These are phyloP conservation scores for Phengaris arion DNA, from an alignment of 2,888 invertebrate genomes.

Conservation along the genomic window DNA sequence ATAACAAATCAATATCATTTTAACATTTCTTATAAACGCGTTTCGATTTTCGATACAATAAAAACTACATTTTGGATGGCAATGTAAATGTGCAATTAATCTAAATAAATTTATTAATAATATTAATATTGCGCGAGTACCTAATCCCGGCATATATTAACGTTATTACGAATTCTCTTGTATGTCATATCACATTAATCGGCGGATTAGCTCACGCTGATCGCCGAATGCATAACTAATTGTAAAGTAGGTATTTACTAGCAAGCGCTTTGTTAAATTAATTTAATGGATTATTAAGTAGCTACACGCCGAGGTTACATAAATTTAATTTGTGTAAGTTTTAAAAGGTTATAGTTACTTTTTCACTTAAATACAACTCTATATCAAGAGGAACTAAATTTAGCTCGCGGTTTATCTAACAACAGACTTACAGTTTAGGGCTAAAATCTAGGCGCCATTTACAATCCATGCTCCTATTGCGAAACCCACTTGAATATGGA, in stretches of 20 bases:
- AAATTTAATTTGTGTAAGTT: background rate
- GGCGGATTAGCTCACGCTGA: conserved; percentile 10
- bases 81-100: conserved; percentile 1
- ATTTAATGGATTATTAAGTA: background rate
- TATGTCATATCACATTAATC: conserved; percentile 25
- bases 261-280: background rate
- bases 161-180: conserved; percentile 26
- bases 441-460: conserved; percentile 27
- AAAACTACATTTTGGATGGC: background rate
- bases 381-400: background rate
- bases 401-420: background rate
- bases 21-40: background rate
- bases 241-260: background rate
- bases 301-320: background rate
- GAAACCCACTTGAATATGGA: conserved; percentile 41
- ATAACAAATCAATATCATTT: background rate
- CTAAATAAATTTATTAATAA: background rate
- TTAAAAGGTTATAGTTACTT: background rate
- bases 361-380: background rate
- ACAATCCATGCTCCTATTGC: conserved; percentile 39
- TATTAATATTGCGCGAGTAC: conserved; percentile 19
- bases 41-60: background rate
- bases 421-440: conserved; percentile 27
- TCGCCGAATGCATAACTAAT: conserved; percentile 27
- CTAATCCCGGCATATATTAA: conserved; percentile 26